Evolutionary conservation across 1,140 invertebrate genomes (phyloP), one percentile per base, ranked within the genome.

Genomic region (Atopsyche davidsoni): DNA sequence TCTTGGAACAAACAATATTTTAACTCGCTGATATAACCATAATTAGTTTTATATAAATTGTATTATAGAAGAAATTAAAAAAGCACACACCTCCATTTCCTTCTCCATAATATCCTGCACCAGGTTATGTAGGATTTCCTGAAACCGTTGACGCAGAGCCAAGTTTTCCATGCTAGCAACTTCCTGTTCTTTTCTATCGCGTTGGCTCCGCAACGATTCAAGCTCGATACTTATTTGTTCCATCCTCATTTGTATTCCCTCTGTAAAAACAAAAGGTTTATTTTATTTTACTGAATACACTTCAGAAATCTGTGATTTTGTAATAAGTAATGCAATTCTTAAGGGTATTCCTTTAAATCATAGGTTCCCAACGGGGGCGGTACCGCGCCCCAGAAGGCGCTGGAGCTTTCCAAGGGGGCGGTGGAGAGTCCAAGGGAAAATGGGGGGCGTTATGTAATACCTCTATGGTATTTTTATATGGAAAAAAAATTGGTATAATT

Each of bases 121-220:
- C 2, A 92, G 70, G 61, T 82, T 83, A 55, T 91, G 84, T 1
- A 92, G 68, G 39, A 83, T 83, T 51, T 85, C 81, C 64, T 91
- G 86, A 63, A 93, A 88, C 28, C 89, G 68, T 65, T 90, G 85
- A 35, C 84, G 77, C 1, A 95, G 64, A 18, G 88, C 86, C 45
- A 83, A 66, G 66, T 94, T 95, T 64, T 93, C 90, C 62, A 93
- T 91, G 24, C 82, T 86, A 4, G 83, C 80, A 59, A 93, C 85
- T 67, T 92, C 87, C 39, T 80, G 72, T 61, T 92, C 87, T 60
- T 91, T 89, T 57, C 86, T 81, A 32, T 82, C 75, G 51, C 85
- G 73, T 36, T 83, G 77, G 35, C 79, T 75, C 58, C 82, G 81
- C 11, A 93, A 66, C 46, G 87, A 83, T 16, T 78, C 75, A 21